Percentiles rank a stretch among this genome's conserved stretches.
Evolutionary conservation across 1,140 invertebrate species (phyloP).

Genomic region (Zaprionus gabonicus): DNA sequence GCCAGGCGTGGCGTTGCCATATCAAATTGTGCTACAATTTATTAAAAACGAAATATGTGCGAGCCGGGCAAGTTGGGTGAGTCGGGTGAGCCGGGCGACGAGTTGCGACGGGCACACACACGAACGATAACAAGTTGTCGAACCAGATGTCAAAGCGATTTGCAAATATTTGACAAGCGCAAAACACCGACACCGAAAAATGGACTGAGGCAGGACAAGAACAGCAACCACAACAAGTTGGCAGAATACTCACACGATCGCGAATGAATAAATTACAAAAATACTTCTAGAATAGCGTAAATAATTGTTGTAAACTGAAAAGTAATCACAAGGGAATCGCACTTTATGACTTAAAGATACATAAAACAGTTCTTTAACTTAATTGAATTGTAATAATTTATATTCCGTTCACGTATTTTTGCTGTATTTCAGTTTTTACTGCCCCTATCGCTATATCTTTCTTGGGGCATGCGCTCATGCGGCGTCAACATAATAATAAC

Average conservation of each 20-base stretch:
- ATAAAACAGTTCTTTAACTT: neutral
- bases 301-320: no score
- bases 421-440: conserved; percentile 47
- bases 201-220: conserved; percentile 31
- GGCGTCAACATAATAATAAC: conserved; percentile 81
- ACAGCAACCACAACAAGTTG: conserved; percentile 2
- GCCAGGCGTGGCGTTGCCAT: conserved; percentile 64
- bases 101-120: conserved; percentile 18
- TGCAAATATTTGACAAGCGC: conserved; percentile 83
- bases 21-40: conserved; percentile 83
- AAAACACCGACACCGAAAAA: conserved; percentile 63
- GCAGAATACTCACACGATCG: conserved; percentile 1
- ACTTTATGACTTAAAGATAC: neutral
- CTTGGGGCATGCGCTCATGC: conserved; percentile 38
- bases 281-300: neutral
- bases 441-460: conserved; percentile 56
- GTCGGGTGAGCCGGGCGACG: conserved; percentile 37
- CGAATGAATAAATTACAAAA: neutral
- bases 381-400: conserved; percentile 28
- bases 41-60: conserved; percentile 81
- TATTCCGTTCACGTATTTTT: conserved; percentile 7
- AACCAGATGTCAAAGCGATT: conserved; percentile 83
- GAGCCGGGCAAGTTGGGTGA: conserved; percentile 43
- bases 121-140: conserved; percentile 81
- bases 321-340: no score